Evolutionary conservation across 2,888 invertebrate species (phyloP).

Genomic region (Acrobasis repandana): DNA sequence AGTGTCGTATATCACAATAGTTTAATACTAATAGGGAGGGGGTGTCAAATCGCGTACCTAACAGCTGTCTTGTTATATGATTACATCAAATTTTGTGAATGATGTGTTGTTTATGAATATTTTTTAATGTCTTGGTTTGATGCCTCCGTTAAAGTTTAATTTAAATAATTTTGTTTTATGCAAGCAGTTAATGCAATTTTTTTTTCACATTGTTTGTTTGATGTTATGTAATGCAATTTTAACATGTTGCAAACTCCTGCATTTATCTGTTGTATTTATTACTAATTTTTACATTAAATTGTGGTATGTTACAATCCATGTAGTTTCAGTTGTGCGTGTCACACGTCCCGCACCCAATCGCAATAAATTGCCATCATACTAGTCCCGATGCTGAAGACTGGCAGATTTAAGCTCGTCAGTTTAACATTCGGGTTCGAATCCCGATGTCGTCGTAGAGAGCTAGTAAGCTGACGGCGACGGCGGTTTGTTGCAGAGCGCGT

Average conservation of each 20-base stretch:
- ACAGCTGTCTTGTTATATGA: slow-evolving; percentile 76
- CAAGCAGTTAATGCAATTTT: slow-evolving; percentile 82
- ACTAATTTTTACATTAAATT: slow-evolving; percentile 89
- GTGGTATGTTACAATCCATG: slow-evolving; percentile 86
- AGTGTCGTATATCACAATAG: slow-evolving; percentile 82
- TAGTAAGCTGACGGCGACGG: slow-evolving; percentile 31
- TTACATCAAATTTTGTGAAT: slow-evolving; percentile 79
- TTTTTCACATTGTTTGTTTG: slow-evolving; percentile 83
- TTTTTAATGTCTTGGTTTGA: slow-evolving; percentile 81
- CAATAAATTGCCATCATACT: slow-evolving; percentile 30
- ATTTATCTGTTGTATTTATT: slow-evolving; percentile 87
- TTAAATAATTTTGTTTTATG: slow-evolving; percentile 82
- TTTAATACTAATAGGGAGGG: slow-evolving; percentile 79
- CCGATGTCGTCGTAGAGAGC: slow-evolving; percentile 28
- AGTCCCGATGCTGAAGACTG: slow-evolving; percentile 31
- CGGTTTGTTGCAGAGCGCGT: slow-evolving; percentile 62
- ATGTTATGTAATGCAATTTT: slow-evolving; percentile 84
- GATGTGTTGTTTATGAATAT: slow-evolving; percentile 78
- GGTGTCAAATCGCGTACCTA: slow-evolving; percentile 81
- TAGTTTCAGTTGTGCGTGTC: slow-evolving; percentile 79
- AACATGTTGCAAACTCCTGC: slow-evolving; percentile 85
- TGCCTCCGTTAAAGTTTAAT: slow-evolving; percentile 82
- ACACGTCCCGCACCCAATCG: slow-evolving; percentile 64
- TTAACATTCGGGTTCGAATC: slow-evolving; percentile 24
- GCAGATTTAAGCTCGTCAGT: too few relatives aligned